Percentiles rank a stretch among this genome's conserved stretches.
These are phyloP conservation scores for Prunella himalayana DNA, from an alignment of 2,113 vertebrate species.

Conservation along the genomic window DNA sequence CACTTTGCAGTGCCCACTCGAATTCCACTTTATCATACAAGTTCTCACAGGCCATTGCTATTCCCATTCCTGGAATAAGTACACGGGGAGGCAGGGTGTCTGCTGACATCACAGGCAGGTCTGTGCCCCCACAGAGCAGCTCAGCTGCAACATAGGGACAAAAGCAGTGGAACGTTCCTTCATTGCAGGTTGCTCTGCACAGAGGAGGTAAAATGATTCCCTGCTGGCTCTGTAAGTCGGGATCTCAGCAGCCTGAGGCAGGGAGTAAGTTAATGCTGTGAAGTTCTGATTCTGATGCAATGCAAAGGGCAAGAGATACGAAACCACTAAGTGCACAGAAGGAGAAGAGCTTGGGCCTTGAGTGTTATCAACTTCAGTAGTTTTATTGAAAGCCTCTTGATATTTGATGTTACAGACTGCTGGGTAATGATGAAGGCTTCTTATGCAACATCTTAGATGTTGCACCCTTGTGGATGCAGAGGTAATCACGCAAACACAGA, in stretches of 20 bases:
- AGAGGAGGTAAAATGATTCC: background rate
- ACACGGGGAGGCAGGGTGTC: background rate
- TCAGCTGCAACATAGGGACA: background rate
- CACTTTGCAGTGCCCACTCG: accelerated
- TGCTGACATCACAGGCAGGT: background rate
- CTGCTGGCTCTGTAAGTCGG: background rate
- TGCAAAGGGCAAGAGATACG: background rate
- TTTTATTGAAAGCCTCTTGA: background rate
- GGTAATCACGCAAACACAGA: background rate
- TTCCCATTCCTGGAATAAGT: background rate
- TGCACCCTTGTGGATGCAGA: background rate
- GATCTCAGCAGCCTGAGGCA: background rate
- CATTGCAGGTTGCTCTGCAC: background rate
- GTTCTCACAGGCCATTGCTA: background rate
- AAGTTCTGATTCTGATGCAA: background rate
- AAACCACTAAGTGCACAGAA: background rate
- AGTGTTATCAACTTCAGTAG: background rate
- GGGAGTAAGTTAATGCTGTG: background rate
- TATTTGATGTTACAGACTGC: background rate
- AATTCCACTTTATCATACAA: background rate
- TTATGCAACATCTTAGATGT: background rate
- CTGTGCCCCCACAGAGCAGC: background rate
- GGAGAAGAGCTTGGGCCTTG: background rate
- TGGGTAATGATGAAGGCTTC: background rate
- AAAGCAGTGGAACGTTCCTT: background rate